Percentiles rank a stretch among this genome's conserved stretches.
These are phyloP conservation scores for Margaritifera margaritifera DNA, from an alignment of 2,888 invertebrate species.

Conservation along the genomic window DNA sequence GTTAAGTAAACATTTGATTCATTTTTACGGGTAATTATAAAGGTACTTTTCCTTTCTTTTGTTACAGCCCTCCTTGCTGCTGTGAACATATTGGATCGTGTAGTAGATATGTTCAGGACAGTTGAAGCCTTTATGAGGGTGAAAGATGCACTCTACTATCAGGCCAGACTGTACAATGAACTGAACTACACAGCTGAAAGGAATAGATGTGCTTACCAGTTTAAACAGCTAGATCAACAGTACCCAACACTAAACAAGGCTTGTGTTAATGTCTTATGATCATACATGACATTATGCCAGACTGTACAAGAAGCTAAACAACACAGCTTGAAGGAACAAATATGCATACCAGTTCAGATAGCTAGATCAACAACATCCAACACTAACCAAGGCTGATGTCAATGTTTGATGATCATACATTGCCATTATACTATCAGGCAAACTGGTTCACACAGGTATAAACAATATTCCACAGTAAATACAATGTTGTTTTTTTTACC, in stretches of 20 bases:
- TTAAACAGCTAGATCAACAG: constrained; percentile 84
- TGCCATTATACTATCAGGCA: no score
- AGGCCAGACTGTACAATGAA: constrained; percentile 84
- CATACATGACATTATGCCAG: background rate
- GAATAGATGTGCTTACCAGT: constrained; percentile 88
- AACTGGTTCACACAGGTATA: no score
- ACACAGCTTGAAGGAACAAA: no score
- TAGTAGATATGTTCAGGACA: constrained; percentile 82
- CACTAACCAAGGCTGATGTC: no score
- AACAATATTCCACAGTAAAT: no score
- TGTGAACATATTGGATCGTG: constrained; percentile 74
- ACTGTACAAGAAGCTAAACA: background rate
- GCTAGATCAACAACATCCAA: no score
- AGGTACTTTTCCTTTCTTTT: constrained; percentile 64
- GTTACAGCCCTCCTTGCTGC: constrained; percentile 54
- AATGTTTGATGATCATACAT: no score
- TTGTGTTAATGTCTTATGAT: constrained; percentile 46
- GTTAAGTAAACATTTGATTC: no score
- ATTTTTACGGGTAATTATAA: no score
- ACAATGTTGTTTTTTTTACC: no score
- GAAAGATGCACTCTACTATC: constrained; percentile 81
- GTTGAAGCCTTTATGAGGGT: constrained; percentile 85
- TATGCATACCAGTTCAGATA: no score
- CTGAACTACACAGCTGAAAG: constrained; percentile 82
- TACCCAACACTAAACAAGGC: constrained; percentile 81